Conservation (phyloP, 92 coral and sea anemone species). For the Anthopleura xanthogrammica region DNA sequence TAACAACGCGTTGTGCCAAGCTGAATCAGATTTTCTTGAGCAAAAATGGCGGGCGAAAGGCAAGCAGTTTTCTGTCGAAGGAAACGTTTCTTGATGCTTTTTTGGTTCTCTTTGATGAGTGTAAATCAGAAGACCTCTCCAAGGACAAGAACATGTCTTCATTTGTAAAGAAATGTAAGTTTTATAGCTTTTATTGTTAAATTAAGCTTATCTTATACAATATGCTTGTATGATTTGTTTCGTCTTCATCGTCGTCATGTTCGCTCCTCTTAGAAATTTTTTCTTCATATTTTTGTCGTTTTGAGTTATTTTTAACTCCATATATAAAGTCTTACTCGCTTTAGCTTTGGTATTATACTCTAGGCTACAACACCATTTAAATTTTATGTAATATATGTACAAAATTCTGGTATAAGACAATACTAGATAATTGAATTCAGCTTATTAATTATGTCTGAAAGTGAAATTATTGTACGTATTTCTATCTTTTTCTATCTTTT, state of each 20-base stretch:
- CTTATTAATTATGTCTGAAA: background rate
- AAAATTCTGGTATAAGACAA: background rate
- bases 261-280: background rate
- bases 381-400: background rate
- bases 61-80: slow-evolving; percentile 49
- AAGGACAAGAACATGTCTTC: slow-evolving; percentile 85
- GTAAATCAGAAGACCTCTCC: slow-evolving; percentile 71
- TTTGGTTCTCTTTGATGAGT: slow-evolving; percentile 85
- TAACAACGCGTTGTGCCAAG: slow-evolving; percentile 78
- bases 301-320: background rate
- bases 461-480: background rate
- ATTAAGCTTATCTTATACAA: background rate
- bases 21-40: slow-evolving; percentile 75
- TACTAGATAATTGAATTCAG: background rate
- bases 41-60: slow-evolving; percentile 72
- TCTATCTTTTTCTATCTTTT: background rate
- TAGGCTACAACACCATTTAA: background rate
- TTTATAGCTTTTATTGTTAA: background rate
- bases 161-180: slow-evolving; percentile 94
- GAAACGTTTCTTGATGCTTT: slow-evolving; percentile 94
- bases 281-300: background rate
- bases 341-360: background rate
- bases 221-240: background rate
- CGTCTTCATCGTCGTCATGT: background rate
- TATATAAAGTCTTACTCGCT: background rate